Base-by-base conservation (phyloP, 2,888 invertebrate species). In the Drosophila paracracens region DNA sequence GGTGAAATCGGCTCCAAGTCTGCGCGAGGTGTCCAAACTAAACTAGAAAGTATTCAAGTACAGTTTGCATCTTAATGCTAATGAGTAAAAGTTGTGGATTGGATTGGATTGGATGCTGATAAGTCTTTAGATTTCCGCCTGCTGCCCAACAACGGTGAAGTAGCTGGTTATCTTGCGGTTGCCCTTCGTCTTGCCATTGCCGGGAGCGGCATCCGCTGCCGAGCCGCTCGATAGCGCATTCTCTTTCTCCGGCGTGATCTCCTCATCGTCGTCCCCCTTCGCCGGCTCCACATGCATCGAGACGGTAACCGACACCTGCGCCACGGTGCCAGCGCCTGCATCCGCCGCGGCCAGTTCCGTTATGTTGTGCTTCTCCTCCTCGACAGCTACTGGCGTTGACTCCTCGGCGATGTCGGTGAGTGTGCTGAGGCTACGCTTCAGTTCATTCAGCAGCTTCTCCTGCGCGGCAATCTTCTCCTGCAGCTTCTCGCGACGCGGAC, bases 81-180 rank as follows among this genome's bases (percentile, higher is more conserved):
- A 85, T 85, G 89, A 86, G 85, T 85, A 84, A 78, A 72, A 83
- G 60, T 56, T 63, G 63, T 67, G 57, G 54, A 56, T 78, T 70
- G 58, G 72, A 58, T 60, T 76, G 72, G 80, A 74, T 63, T 65
- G 51, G 67, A 68, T 72, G 70, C 76, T 63, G 70, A 71, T 76
- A 87, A 91, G 90, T 89, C 90, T 89, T 89, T 84, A 89, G 69
- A 82, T 81, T 78, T 92, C 89, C 53, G 91, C 83, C 76, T 92
- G 88, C 61, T 92, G 92, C 5, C 91, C 92, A 33, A 92, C 84
- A 48, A 91, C 92, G n/a, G 92, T 90, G 56, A 92, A 92, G 68
- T 89, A 92, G 76, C 91, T 92, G 25, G 91, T 83, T 18, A 92
- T 90, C 75, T 92, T 92, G 62, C 91, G 86, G 69, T 87, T 83